Percentiles rank a stretch among this genome's conserved stretches.
These are phyloP conservation scores for Ellobius talpinus DNA, from an alignment of 2,113 vertebrate species.

Conservation along the genomic window DNA sequence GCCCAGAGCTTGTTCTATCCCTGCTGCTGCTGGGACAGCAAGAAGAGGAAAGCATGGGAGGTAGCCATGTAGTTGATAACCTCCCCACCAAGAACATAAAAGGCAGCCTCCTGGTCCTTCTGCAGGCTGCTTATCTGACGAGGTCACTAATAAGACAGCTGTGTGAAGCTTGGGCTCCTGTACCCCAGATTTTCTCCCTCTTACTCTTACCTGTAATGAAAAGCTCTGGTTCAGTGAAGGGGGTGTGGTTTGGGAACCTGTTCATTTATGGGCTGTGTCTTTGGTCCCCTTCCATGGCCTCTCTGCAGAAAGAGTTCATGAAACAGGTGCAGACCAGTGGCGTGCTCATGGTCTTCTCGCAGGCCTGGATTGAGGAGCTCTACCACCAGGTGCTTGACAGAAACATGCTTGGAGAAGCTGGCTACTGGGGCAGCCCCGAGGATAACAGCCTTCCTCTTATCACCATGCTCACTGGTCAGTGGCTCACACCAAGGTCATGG, in stretches of 20 bases:
- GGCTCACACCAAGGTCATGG: accelerated
- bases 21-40: neutral
- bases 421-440: conserved; percentile 93
- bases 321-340: conserved; percentile 95
- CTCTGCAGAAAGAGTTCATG: conserved; percentile 95
- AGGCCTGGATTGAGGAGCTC: conserved; percentile 96
- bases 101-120: neutral
- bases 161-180: neutral
- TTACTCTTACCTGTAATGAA: accelerated
- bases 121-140: neutral
- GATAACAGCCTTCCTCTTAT: conserved; percentile 93
- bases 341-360: conserved; percentile 95
- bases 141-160: neutral
- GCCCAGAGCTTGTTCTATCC: neutral
- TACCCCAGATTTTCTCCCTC: neutral
- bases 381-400: conserved; percentile 95
- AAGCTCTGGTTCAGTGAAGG: neutral
- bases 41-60: neutral
- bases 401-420: conserved; percentile 96
- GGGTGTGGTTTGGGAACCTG: accelerated
- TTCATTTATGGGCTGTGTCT: accelerated
- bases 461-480: conserved; percentile 95
- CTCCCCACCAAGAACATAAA: neutral
- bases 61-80: neutral
- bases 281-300: neutral